Percentiles rank a stretch among this genome's conserved stretches.
Conservation (phyloP, 2,113 vertebrate genomes). For the Perccottus glenii region DNA sequence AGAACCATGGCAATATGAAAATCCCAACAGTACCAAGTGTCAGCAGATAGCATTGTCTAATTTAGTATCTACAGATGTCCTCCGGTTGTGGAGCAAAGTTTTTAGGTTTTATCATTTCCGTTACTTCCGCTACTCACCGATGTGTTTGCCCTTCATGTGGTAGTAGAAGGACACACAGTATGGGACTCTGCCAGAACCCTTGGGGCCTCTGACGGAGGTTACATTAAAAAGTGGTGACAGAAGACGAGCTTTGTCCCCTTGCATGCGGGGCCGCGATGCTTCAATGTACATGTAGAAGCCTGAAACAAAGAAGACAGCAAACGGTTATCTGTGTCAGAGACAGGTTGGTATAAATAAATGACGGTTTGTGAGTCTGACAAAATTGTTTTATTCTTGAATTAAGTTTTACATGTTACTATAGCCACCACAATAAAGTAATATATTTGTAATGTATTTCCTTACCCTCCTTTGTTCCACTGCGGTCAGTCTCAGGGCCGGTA, state of each 20-base stretch:
- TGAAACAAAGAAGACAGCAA: conserved; percentile 60
- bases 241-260: conserved; percentile 90
- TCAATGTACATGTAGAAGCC: conserved; percentile 99
- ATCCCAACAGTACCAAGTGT: not conserved
- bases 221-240: conserved; percentile 95
- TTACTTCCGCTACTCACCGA: conserved; percentile 85
- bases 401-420: not conserved
- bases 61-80: conserved; percentile 8
- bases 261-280: conserved; percentile 86
- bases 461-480: conserved; percentile 93
- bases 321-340: not conserved
- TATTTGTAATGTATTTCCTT: conserved; percentile 12
- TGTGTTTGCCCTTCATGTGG: conserved; percentile 98
- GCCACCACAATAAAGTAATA: not conserved
- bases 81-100: not conserved
- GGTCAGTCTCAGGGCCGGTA: conserved; percentile 91
- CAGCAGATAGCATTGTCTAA: not conserved
- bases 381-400: no score
- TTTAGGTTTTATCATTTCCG: not conserved
- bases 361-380: no score
- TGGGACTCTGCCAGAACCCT: conserved; percentile 85
- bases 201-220: conserved; percentile 77
- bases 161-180: conserved; percentile 98
- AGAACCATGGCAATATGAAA: conserved; percentile 18
- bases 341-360: not conserved